Base-by-base conservation (phyloP, 1,140 invertebrate genomes). In the Sinonovacula constricta region DNA sequence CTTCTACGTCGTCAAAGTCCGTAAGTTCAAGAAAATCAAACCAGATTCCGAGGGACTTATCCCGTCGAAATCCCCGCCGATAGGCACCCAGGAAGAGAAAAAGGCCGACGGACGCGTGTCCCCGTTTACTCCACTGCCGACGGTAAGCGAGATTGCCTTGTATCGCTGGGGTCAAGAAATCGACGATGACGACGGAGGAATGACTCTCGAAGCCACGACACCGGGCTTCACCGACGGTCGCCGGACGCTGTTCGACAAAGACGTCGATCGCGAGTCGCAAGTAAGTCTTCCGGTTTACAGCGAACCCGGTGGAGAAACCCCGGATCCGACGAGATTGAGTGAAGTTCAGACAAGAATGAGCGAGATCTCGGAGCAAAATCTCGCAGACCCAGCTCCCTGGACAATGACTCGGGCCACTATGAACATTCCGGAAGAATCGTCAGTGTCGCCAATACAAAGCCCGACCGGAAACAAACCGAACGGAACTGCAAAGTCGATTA, bases 281-380 rank as follows among this genome's bases (percentile, higher is more conserved):
- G 77, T 74, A n/a, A 82, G 81, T 62, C 28, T 82, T 7, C 81
- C 81, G 24, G 26, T 82, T 51, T 79, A 82, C 26, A 82, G 76
- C 28, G 81, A 82, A 2, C 53, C 76, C 12, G 81, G 81, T 36
- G 71, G 68, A 4, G 66, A 79, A 30, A 82, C 81, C 2, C 81
- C 81, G 1, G 81, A 82, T 65, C 81, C 81, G 0, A 82, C 81
- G 4, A 45, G 81, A 54, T 56, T 79, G 26, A 75, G 59, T 30
- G 81, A 82, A 45, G 63, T 82, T 30, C 66, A 65, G 15, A 74
- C 74, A 14, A 51, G 76, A 59, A 56, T 69, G 34, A 76, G 72
- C 49, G 72, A 76, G 34, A 65, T 76, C n/a, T 76, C 72, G 28
- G 72, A 76, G 28, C 45, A 45, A 12, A 76, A 67, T 45, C 53